Conservation (phyloP, 1,140 invertebrate genomes). For the Linepithema humile region DNA sequence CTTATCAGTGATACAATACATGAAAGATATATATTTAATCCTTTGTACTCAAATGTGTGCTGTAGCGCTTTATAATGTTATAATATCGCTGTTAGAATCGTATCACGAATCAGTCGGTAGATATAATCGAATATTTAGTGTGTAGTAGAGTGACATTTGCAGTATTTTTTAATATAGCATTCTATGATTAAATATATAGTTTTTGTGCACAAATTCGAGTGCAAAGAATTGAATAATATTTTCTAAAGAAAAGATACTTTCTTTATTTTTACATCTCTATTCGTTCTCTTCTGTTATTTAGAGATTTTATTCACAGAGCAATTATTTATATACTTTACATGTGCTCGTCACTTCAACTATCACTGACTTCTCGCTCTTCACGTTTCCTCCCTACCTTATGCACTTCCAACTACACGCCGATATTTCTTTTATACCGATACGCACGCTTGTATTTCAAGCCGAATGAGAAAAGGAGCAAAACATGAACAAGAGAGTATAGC, state of each 20-base stretch:
- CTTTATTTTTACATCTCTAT: not conserved
- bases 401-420: slow-evolving; percentile 24
- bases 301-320: not conserved
- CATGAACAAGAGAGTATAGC: not conserved
- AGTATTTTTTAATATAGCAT: not conserved
- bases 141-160: not conserved
- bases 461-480: slow-evolving; percentile 63
- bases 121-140: not conserved
- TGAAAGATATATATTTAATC: slow-evolving; percentile 9
- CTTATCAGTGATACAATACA: not conserved
- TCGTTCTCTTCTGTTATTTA: not conserved
- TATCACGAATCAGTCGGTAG: not conserved
- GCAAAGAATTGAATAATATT: slow-evolving; percentile 1
- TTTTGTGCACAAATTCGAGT: too few relatives aligned
- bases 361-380: slow-evolving; percentile 2
- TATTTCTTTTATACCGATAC: slow-evolving; percentile 43
- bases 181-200: not conserved
- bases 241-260: not conserved
- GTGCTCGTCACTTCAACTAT: slow-evolving; percentile 30
- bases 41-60: slow-evolving; percentile 21
- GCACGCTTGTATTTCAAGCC: slow-evolving; percentile 53
- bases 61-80: not conserved
- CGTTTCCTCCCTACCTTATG: slow-evolving; percentile 33
- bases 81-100: not conserved
- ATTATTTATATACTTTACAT: slow-evolving; percentile 1